Evolutionary conservation across 2,113 vertebrate species (phyloP), one percentile per base, ranked within the genome.

Genomic region (Tragelaphus buxtoni): DNA sequence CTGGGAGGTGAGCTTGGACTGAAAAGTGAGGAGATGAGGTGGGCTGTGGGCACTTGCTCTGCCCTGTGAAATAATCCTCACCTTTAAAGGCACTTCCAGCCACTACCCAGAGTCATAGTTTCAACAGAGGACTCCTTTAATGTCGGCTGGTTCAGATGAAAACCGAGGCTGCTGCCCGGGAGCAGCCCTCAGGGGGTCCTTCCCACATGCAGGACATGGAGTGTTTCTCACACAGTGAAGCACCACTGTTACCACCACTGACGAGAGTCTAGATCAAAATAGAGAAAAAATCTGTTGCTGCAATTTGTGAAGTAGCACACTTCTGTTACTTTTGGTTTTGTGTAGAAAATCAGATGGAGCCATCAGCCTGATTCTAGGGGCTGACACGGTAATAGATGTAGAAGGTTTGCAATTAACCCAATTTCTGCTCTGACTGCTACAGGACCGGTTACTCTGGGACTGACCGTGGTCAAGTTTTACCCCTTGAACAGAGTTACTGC

Each of bases 331-430:
- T 35, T 7, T 53, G 77, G 49, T 35, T 35, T 35, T 6, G 0
- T 13, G 77, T 12, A n/a, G 49, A 35, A 35, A 81, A 30, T 18
- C 45, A 9, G 13, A 77, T 13, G 26, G 28, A 9, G 28, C 45
- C 28, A 3, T 18, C 74, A 49, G 14, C 74, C 26, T 32, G 45
- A 49, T 9, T 77, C 42, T 10, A 16, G 26, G 7, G 45, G 14
- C 45, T 3, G 28, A 18, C 45, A 10, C 3, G 7, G 74, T 9
- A 1, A 47, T 0, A 30, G 45, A 18, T 5, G 45, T 0, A 30
- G 74, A 10, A 76, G 13, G 26, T 10, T 32, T 49, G 45, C 26
- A 30, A 1, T 9, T 18, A 32, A 9, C 13, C 28, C 42, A 7
- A 0, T 17, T 14, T 18, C 45, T 10, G 26, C 14, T 47, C 45